Base-by-base conservation (phyloP, 1,140 invertebrate genomes). In the Drosophila gunungcola region DNA sequence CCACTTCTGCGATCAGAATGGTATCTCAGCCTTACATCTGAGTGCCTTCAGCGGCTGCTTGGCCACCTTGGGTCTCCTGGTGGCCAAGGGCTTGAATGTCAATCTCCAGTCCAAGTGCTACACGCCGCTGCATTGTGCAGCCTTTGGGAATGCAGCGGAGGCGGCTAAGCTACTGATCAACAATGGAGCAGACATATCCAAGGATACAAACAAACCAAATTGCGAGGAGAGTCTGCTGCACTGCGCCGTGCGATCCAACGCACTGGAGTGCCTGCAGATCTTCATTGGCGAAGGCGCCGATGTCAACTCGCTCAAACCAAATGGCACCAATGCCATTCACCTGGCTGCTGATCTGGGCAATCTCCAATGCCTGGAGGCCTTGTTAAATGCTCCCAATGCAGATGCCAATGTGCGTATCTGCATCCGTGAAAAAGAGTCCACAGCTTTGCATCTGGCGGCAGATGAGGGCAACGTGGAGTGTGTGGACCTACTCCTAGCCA, bases 41-140 rank as follows among this genome's bases (percentile, higher is more conserved):
- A 94, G 95, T n/a, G 95, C 96, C 3, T 97, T 97, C 81, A 96
- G 95, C 75, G 95, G 96, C 12, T 96, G 95, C 73, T 84, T 95
- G 34, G 94, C 95, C n/a, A 95, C 95, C 41, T 94, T 96, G 11
- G 94, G 94, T 57, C 95, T 95, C 78, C 92, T 97, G 4, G 94
- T 97, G 39, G 91, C 93, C 25, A 93, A 95, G 70, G 95, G 95
- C 2, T 94, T 94, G 46, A 95, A 95, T 84, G 93, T 96, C 3
- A 95, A 96, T 92, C 93, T 94, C 25, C 93, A 94, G 69, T 94
- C 94, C 60, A 95, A 95, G 91, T 95, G 94, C 70, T 96, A 95
- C 80, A 95, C 95, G 1, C 96, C 96, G 1, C 93, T 97, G 62
- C 96, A 97, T 92, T 97, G 96, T 82, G 96, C 96, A 4, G 96